phyloP scores from a whole-genome alignment of 2,888 invertebrate genomes.

The Drosophila vallismaia region DNA sequence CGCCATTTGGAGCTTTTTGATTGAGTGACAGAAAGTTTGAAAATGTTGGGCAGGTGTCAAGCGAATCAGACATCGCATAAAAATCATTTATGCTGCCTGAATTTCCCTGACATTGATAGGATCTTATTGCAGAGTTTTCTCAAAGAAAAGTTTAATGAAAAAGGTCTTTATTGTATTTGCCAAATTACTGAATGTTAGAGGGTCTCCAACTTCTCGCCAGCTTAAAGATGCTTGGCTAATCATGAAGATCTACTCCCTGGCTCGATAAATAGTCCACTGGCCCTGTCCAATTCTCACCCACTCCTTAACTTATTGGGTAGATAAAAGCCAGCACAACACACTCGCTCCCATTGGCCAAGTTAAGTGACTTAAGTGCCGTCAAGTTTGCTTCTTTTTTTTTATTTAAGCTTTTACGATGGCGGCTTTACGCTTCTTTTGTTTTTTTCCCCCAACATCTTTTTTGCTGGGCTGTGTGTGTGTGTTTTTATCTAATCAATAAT shows the following conservation, averaged over 20 bases:
- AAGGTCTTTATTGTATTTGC: neutral
- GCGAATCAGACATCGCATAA: conserved; percentile 33
- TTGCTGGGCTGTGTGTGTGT: conserved; percentile 33
- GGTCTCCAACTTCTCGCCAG: conserved; percentile 8
- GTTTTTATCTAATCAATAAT: conserved; percentile 76
- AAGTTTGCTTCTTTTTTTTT: conserved; percentile 34
- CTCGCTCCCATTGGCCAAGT: conserved; percentile 60
- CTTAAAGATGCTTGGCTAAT: conserved; percentile 56
- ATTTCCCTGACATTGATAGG: conserved; percentile 18
- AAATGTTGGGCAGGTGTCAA: conserved; percentile 56
- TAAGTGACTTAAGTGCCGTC: conserved; percentile 73
- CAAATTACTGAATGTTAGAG: neutral
- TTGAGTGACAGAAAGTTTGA: conserved; percentile 61
- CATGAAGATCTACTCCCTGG: conserved; percentile 26
- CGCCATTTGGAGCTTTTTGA: conserved; percentile 62
- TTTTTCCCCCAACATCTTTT: conserved; percentile 12
- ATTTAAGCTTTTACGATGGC: conserved; percentile 34
- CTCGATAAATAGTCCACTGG: conserved; percentile 5
- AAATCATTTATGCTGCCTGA: conserved; percentile 23
- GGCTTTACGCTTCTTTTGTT: conserved; percentile 45
- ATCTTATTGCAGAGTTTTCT: neutral
- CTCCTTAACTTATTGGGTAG: conserved; percentile 17
- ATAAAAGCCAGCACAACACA: conserved; percentile 32
- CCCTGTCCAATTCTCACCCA: conserved; percentile 30
- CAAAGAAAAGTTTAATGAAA: neutral